Evolutionary conservation across 1,140 invertebrate species (phyloP), one percentile per base, ranked within the genome.

Genomic region (Nebria ingens): DNA sequence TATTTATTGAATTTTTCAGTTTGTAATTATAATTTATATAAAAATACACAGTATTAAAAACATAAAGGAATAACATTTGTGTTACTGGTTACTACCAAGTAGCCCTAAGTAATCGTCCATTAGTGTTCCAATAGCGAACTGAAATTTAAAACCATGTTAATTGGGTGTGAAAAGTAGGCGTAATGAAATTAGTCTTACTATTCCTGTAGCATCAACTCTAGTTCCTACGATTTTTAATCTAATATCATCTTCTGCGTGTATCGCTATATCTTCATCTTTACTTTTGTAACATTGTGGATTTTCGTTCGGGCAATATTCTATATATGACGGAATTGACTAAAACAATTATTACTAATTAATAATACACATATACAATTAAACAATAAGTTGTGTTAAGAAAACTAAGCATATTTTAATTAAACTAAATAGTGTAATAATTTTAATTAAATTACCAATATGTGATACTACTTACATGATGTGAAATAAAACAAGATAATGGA

Each of bases 251-350:
- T 99, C 96, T 62, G 91, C 89, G 68, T 96, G 92, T 65, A 99
- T 99, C 22, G 97, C 90, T 56, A 93, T 82, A 75, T 97, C 93
- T 83, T 98, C 97, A 75, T 99, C 94, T 76, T 96, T 93, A 12
- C 93, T 97, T 76, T 97, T 98, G 69, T 99, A 99, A 71, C 97
- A 99, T 0, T 94, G 92, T 50, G 96, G 95, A 75, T 91, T 95
- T 22, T 91, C 89, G 76, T 95, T 96, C 0, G 96, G 93, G 74
- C 98, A 98, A 77, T 97, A 99, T 68, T 98, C 90, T 93, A 99
- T 98, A 71, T 99, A 96, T 49, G 93, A 87, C 56, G 97, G 97
- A 65, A 99, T 99, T 1, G 93, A 97, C 89, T 93, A 71, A 58
- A 82, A 82, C 64, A 63, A 21, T 54, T 50, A 56, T 20, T 23